Percentiles rank a stretch among this genome's conserved stretches.
These are phyloP conservation scores for Rhadina sibilatrix DNA, from an alignment of 2,113 vertebrate species.

Conservation along the genomic window DNA sequence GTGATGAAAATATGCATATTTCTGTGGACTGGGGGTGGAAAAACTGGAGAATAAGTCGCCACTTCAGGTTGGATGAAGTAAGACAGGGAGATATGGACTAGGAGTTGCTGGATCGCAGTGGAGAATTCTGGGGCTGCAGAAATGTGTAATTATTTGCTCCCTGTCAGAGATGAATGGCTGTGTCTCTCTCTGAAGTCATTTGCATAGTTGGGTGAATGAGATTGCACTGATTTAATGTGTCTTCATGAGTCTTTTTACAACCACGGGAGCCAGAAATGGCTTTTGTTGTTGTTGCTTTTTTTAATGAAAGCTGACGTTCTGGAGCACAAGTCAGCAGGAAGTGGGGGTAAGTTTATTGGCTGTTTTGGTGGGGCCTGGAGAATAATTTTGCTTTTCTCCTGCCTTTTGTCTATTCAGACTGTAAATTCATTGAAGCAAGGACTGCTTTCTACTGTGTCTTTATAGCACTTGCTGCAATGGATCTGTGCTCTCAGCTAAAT, in stretches of 20 bases:
- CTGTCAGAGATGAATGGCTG: neutral
- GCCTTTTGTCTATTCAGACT: constrained; percentile 60
- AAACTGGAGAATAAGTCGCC: neutral
- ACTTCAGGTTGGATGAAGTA: neutral
- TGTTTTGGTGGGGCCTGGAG: constrained; percentile 59
- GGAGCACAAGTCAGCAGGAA: constrained; percentile 53
- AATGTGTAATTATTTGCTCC: neutral
- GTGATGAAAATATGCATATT: neutral
- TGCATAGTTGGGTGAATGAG: constrained; percentile 15
- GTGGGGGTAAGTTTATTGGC: constrained; percentile 43
- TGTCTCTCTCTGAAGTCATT: neutral
- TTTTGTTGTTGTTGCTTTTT: constrained; percentile 51
- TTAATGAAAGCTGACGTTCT: constrained; percentile 46
- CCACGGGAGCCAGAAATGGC: constrained; percentile 41
- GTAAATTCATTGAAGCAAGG: constrained; percentile 50
- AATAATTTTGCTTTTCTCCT: constrained; percentile 60
- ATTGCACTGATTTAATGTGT: constrained; percentile 16
- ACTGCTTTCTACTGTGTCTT: constrained; percentile 32
- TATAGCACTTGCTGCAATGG: constrained; percentile 33
- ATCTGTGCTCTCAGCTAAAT: constrained; percentile 33
- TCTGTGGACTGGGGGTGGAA: neutral
- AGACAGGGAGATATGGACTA: fast-evolving
- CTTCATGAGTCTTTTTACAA: constrained; percentile 47
- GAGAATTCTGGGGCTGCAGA: neutral
- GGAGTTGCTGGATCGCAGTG: neutral